Evolutionary conservation across 2,797 vertebrate species (phyloP).

Genomic region (Coracias cyanogaster): DNA sequence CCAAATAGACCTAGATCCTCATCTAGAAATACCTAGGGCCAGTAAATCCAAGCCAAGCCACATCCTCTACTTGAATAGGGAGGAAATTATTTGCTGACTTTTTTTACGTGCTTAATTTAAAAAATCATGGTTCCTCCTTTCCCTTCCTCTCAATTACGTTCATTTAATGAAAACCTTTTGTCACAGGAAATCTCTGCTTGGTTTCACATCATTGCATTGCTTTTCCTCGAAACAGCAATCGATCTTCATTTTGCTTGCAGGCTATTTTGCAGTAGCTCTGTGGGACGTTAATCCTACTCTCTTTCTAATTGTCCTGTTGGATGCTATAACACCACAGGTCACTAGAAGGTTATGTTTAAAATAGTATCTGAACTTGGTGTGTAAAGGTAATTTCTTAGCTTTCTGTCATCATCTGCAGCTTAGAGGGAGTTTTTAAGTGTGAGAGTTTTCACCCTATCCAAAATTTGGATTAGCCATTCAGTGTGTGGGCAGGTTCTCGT

Average conservation of each 20-base stretch:
- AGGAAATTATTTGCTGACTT: not conserved
- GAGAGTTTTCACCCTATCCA: not conserved
- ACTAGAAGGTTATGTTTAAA: not conserved
- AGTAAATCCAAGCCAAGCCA: not conserved
- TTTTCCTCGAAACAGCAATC: not conserved
- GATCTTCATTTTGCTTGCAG: not conserved
- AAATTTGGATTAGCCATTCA: not conserved
- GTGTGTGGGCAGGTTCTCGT: not conserved
- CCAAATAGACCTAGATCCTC: not conserved
- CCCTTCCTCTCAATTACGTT: not conserved
- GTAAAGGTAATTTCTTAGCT: not conserved
- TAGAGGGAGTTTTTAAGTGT: not conserved
- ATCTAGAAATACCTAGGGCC: not conserved
- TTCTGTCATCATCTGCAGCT: not conserved
- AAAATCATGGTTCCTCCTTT: not conserved
- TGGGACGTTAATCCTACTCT: not conserved
- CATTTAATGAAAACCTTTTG: not conserved
- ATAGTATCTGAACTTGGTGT: not conserved
- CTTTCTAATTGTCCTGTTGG: not conserved
- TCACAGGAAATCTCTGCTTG: not conserved
- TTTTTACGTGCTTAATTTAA: not conserved
- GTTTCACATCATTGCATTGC: not conserved
- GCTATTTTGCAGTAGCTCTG: not conserved
- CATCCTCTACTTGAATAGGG: not conserved
- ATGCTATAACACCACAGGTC: rapidly evolving